These are phyloP conservation scores for Eciton burchellii DNA, from an alignment of 1,140 invertebrate species.

Conservation along the genomic window DNA sequence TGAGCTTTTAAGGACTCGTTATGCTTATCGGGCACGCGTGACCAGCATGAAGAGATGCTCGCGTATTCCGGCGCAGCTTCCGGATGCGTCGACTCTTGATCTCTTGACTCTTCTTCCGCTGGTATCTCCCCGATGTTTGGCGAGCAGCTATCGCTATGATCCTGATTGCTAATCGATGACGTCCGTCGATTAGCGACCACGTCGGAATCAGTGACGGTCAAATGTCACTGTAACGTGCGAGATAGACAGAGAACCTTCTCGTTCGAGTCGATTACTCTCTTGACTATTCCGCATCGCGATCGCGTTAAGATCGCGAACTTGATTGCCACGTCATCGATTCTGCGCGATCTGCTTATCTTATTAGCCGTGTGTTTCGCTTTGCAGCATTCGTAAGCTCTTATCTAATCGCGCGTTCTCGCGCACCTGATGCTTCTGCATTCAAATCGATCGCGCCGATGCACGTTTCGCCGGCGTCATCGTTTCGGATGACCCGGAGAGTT, in stretches of 20 bases:
- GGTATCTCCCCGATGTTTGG: too few species aligned
- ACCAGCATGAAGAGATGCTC: constrained; percentile 69
- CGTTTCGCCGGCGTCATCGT: constrained; percentile 12
- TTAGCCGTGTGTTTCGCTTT: constrained; percentile 55
- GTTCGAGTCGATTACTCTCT: constrained; percentile 24
- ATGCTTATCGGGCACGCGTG: constrained; percentile 74
- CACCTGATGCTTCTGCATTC: constrained; percentile 10
- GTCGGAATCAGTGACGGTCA: background rate
- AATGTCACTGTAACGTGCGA: background rate
- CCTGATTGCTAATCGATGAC: too few species aligned
- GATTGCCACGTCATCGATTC: constrained; percentile 74
- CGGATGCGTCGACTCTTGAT: background rate
- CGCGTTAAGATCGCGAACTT: constrained; percentile 71
- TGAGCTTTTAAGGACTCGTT: constrained; percentile 76
- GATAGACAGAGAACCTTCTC: background rate
- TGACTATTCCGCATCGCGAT: constrained; percentile 30
- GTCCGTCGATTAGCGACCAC: too few species aligned
- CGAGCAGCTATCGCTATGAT: too few species aligned
- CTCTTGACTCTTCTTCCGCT: too few species aligned
- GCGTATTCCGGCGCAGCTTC: background rate
- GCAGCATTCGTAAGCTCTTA: background rate
- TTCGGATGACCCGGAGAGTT: background rate
- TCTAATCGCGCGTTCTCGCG: constrained; percentile 9
- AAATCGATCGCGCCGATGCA: background rate
- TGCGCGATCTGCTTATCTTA: background rate